Base-by-base conservation (phyloP, 1,140 invertebrate genomes). In the Psilanteris sp. region DNA sequence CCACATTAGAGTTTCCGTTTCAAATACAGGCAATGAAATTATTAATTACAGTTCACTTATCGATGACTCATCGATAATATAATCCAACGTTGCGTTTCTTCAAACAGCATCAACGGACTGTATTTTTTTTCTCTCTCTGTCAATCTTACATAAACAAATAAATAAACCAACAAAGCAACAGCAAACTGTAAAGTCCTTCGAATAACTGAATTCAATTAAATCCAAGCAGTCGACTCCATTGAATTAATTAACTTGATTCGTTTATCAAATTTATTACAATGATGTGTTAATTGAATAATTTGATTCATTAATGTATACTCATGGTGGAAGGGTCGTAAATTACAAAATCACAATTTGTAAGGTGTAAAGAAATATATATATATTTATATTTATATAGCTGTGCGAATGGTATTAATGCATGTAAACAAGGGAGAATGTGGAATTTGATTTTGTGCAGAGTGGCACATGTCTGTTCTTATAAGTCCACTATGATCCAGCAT, bases 1-100 rank as follows among this genome's bases (percentile, higher is more conserved):
- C 66, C 44, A 70, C 66, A 59, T 52, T 36, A 7, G 24, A 26
- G 1, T 5, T 29, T n/a, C 13, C 18, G 41, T 27, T 59, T 50
- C 18, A 14, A n/a, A n/a, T n/a, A n/a, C n/a, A 6, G 32, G 44
- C 50, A 48, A 36, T 67, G 39, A 67, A 59, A 68, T 48, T 67
- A 55, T 55, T 48, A 50, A 57, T 68, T 68, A 46, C 18, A 14
- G 26, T 36, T 31, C 39, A 31, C 5, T 68, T 68, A 41, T 68
- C 15, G 41, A 31, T 67, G 62, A 55, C 2, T 57, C 62, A 57
- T 54, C 14, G 37, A 54, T 67, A 36, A 41, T 43, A 37, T 34
- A 27, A 52, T 64, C 44, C 26, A 18, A 1, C 9, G 8, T 7
- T 7, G 1, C 8, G 5, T 20, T 20, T 2, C 2, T 20, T 20